A percentile compares a stretch with the other conserved stretches of the same genome.
Evolutionary conservation across 2,888 invertebrate genomes (phyloP).

Genomic region (Hemicrepidius hirtus): DNA sequence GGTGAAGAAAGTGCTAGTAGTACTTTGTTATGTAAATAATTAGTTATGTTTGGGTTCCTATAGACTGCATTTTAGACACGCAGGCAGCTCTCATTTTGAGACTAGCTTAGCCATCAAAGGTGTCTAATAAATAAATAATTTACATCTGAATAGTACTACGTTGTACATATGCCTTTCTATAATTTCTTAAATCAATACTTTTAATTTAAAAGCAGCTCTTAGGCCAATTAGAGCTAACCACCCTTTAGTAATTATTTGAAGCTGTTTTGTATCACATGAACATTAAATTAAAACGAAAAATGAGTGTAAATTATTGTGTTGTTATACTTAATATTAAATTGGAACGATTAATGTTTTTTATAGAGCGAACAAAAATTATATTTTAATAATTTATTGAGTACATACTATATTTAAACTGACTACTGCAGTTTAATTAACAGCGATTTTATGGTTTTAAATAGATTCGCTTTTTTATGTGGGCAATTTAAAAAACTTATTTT

Average conservation of each 20-base stretch:
- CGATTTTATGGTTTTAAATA: slow-evolving; percentile 19
- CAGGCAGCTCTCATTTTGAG: slow-evolving; percentile 43
- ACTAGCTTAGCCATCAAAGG: slow-evolving; percentile 47
- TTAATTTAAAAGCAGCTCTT: slow-evolving; percentile 24
- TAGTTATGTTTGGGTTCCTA: slow-evolving; percentile 55
- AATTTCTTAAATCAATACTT: slow-evolving; percentile 10
- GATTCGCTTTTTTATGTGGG: slow-evolving; percentile 13
- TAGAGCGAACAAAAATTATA: slow-evolving; percentile 13
- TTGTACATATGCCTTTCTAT: slow-evolving; percentile 43
- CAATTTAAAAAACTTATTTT: slow-evolving; percentile 10
- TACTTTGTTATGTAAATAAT: slow-evolving; percentile 48
- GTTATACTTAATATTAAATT: neutral
- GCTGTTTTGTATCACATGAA: slow-evolving; percentile 18
- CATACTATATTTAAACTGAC: neutral
- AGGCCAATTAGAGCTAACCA: slow-evolving; percentile 11
- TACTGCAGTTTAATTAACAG: neutral
- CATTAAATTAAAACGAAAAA: neutral
- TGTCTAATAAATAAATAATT: slow-evolving; percentile 38
- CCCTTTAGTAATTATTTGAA: slow-evolving; percentile 20
- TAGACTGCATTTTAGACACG: slow-evolving; percentile 54
- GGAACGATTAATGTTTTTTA: neutral
- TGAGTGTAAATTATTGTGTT: neutral
- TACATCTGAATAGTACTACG: slow-evolving; percentile 36
- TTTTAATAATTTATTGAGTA: slow-evolving; percentile 29
- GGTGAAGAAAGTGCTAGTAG: slow-evolving; percentile 42